Evolutionary conservation across 2,797 vertebrate species (phyloP).

Genomic region (Pipistrellus nathusii): DNA sequence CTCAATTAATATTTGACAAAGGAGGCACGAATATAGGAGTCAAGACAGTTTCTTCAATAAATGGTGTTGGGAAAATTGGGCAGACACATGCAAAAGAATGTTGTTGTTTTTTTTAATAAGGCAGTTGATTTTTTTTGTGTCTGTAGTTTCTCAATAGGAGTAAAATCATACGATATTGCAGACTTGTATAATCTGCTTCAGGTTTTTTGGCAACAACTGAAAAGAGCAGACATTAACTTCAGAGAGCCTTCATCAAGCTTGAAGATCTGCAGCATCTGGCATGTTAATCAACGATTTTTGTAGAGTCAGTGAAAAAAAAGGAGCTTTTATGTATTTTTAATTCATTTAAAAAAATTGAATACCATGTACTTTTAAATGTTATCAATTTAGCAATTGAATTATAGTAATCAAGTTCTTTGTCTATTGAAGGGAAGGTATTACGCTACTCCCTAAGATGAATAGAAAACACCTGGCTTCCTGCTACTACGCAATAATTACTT

Average conservation of each 20-base stretch:
- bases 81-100: too few species aligned
- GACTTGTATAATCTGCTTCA: conserved; percentile 65
- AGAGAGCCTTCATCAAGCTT: conserved; percentile 62
- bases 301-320: conserved; percentile 64
- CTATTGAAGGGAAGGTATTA: neutral
- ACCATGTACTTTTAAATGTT: conserved; percentile 51
- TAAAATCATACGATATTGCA: conserved; percentile 59
- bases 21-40: too few species aligned
- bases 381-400: conserved; percentile 53
- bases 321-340: conserved; percentile 71
- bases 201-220: conserved; percentile 72
- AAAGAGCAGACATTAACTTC: conserved; percentile 76
- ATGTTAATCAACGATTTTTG: conserved; percentile 66
- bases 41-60: too few species aligned
- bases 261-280: conserved; percentile 66
- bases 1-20: too few species aligned
- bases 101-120: neutral
- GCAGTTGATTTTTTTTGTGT: conserved; percentile 44
- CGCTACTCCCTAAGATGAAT: neutral
- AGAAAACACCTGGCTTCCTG: neutral
- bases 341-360: conserved; percentile 66
- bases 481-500: neutral
- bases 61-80: too few species aligned
- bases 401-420: conserved; percentile 40
- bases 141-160: conserved; percentile 35